A percentile compares a stretch with the other conserved stretches of the same genome.
These are phyloP conservation scores for Pogonocherus hispidulus DNA, from an alignment of 2,888 invertebrate genomes.

Conservation along the genomic window DNA sequence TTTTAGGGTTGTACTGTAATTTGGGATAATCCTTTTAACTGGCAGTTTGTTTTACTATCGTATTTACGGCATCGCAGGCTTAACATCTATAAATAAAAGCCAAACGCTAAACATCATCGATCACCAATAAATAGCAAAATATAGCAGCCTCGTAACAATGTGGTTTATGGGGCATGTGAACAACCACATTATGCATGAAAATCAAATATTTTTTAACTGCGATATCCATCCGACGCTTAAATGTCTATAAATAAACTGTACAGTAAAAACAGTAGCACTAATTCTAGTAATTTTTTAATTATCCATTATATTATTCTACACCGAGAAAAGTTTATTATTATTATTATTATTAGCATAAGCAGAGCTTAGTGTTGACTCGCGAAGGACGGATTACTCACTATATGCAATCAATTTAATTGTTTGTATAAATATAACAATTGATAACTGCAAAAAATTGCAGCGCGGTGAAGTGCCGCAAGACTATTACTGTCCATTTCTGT, in stretches of 20 bases:
- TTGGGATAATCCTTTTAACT: constrained; percentile 51
- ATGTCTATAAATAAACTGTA: not conserved
- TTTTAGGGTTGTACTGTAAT: constrained; percentile 46
- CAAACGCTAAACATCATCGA: constrained; percentile 58
- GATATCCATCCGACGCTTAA: not conserved
- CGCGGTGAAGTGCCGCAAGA: too few relatives aligned
- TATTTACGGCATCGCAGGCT: constrained; percentile 48
- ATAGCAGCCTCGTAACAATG: constrained; percentile 57
- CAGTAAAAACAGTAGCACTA: not conserved
- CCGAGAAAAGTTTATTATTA: too few relatives aligned
- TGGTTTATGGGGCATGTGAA: constrained; percentile 54
- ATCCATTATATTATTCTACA: too few relatives aligned
- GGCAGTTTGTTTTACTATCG: constrained; percentile 58
- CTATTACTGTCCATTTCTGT: too few relatives aligned
- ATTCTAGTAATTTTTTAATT: not conserved
- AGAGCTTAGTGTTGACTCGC: too few relatives aligned
- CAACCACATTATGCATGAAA: constrained; percentile 41
- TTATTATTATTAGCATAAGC: too few relatives aligned
- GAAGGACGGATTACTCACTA: too few relatives aligned
- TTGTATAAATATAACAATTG: too few relatives aligned
- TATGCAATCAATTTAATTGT: too few relatives aligned
- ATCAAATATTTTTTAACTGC: constrained; percentile 24
- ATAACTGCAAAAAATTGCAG: too few relatives aligned
- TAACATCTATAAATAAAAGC: constrained; percentile 58
- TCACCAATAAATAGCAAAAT: constrained; percentile 61